phyloP scores from a whole-genome alignment of 1,140 invertebrate genomes.

The Magallana ariakensis region DNA sequence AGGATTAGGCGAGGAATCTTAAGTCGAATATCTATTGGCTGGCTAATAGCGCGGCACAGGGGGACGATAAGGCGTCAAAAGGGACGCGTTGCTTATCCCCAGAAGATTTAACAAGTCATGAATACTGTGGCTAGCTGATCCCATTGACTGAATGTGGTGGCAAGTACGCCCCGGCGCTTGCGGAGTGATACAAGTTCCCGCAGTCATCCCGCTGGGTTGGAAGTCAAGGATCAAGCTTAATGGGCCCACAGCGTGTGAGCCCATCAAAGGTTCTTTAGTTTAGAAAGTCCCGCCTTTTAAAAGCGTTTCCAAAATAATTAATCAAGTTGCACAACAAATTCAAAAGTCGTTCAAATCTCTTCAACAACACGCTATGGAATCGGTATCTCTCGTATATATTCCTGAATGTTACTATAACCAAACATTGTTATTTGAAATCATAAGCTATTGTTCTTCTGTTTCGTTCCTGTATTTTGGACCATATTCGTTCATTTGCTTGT shows the following conservation, averaged over 20 bases:
- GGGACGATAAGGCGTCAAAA: slow-evolving; percentile 22
- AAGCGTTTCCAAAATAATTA: not conserved
- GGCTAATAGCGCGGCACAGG: not conserved
- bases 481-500: slow-evolving; percentile 33
- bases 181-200: not conserved
- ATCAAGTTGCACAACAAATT: not conserved
- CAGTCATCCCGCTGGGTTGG: not conserved
- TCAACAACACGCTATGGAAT: no score
- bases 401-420: no score
- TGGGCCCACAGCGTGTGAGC: not conserved
- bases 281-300: slow-evolving; percentile 16
- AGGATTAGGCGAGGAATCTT: slow-evolving; percentile 22
- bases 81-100: not conserved
- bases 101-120: slow-evolving; percentile 15
- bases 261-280: slow-evolving; percentile 5
- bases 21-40: slow-evolving; percentile 37
- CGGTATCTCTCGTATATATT: no score
- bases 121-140: slow-evolving; percentile 5
- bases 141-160: not conserved
- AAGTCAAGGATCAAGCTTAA: not conserved
- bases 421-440: no score
- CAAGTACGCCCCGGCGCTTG: not conserved
- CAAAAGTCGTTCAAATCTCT: not conserved
- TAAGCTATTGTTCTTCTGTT: no score
- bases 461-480: not conserved